A percentile compares a stretch with the other conserved stretches of the same genome.
These are phyloP conservation scores for Trematocara marginatum DNA, from an alignment of 2,113 vertebrate species.

Conservation along the genomic window DNA sequence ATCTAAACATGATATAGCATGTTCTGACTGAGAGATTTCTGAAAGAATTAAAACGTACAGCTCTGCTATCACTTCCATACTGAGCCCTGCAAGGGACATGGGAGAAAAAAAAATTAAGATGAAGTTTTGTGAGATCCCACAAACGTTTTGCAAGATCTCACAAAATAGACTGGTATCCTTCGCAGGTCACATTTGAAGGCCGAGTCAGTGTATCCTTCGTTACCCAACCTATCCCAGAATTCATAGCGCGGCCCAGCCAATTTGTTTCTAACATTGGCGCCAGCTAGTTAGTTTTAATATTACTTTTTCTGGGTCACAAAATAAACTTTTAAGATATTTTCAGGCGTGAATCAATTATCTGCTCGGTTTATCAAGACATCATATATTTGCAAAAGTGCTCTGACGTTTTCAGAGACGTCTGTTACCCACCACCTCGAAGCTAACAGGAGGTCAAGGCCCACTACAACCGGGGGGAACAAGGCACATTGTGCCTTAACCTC, in stretches of 20 bases:
- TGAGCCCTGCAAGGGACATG: background rate
- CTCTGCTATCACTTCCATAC: background rate
- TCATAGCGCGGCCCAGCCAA: background rate
- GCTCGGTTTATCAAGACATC: accelerated
- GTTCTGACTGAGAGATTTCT: background rate
- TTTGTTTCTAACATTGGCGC: background rate
- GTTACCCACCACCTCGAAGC: background rate
- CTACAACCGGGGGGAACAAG: background rate
- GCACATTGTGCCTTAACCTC: background rate
- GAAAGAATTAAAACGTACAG: background rate
- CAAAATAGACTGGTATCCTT: background rate
- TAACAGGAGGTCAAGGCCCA: background rate
- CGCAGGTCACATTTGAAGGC: background rate
- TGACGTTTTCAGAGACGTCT: accelerated
- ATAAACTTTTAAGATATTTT: background rate
- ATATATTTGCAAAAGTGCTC: background rate
- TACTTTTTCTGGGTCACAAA: background rate
- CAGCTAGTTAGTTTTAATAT: background rate
- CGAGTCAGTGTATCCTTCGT: background rate
- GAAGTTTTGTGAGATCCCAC: background rate
- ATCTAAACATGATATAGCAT: background rate
- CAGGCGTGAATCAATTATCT: background rate
- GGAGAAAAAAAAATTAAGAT: background rate
- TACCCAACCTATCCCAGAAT: background rate
- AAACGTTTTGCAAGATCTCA: background rate